Evolutionary conservation across 2,888 invertebrate genomes (phyloP).

Genomic region (Nephrotoma guestfalica): DNA sequence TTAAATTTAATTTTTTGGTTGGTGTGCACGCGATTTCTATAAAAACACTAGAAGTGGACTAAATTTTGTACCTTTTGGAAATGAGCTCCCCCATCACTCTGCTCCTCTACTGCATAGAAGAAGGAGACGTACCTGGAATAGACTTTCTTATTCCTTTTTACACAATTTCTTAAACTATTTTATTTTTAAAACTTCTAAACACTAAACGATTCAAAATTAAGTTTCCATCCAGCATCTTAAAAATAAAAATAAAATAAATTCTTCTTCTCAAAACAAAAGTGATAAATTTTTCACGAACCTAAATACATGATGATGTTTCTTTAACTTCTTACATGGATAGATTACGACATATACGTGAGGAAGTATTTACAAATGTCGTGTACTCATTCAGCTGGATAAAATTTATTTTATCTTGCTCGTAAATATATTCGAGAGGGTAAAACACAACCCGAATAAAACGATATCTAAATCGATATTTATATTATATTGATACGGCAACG

Average conservation of each 20-base stretch:
- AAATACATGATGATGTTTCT: neutral
- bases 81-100: no score
- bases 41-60: no score
- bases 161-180: no score
- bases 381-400: neutral
- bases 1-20: no score
- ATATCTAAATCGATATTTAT: neutral
- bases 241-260: neutral
- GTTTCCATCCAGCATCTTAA: neutral
- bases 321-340: neutral
- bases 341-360: neutral
- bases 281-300: neutral
- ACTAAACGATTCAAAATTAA: neutral
- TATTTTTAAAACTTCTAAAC: no score
- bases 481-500: neutral
- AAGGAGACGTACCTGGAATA: no score
- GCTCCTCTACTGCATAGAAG: no score
- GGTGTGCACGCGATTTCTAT: no score
- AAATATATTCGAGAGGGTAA: neutral
- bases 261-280: neutral
- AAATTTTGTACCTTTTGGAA: no score
- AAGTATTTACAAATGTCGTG: neutral
- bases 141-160: no score
- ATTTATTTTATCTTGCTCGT: neutral
- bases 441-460: neutral